phyloP scores from a whole-genome alignment of 2,888 invertebrate genomes.

The Erebia epiphron region DNA sequence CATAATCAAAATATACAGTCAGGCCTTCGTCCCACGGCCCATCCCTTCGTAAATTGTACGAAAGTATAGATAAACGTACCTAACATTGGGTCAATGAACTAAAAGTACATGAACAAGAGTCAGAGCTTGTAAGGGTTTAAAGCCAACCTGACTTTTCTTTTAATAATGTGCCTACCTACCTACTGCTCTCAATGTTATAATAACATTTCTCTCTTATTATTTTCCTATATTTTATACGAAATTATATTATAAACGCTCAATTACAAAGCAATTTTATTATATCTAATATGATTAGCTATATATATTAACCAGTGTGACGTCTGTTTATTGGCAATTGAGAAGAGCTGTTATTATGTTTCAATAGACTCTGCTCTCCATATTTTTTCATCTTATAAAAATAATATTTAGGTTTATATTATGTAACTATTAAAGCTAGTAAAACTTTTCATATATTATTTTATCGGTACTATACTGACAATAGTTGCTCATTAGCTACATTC shows the following conservation, averaged over 20 bases:
- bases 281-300: neutral
- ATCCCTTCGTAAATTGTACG: neutral
- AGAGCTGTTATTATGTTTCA: neutral
- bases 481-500: neutral
- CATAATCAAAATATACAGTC: neutral
- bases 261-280: too few relatives aligned
- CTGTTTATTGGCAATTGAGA: constrained; percentile 11
- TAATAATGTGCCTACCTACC: constrained; percentile 11
- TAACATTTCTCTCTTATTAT: constrained; percentile 15
- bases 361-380: neutral
- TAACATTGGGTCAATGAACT: constrained; percentile 21
- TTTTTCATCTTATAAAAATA: neutral
- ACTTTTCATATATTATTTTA: neutral
- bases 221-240: constrained; percentile 5
- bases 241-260: neutral
- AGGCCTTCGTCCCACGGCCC: neutral
- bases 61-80: neutral
- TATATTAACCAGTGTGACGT: neutral
- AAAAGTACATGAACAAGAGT: constrained; percentile 7
- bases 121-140: constrained; percentile 16
- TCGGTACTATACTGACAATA: neutral
- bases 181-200: constrained; percentile 16
- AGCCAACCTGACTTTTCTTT: constrained; percentile 14
- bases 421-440: neutral
- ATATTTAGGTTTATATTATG: neutral